Percentiles rank a stretch among this genome's conserved stretches.
Conservation (phyloP, 2,888 invertebrate genomes). For the Synanthedon tipuliformis region DNA sequence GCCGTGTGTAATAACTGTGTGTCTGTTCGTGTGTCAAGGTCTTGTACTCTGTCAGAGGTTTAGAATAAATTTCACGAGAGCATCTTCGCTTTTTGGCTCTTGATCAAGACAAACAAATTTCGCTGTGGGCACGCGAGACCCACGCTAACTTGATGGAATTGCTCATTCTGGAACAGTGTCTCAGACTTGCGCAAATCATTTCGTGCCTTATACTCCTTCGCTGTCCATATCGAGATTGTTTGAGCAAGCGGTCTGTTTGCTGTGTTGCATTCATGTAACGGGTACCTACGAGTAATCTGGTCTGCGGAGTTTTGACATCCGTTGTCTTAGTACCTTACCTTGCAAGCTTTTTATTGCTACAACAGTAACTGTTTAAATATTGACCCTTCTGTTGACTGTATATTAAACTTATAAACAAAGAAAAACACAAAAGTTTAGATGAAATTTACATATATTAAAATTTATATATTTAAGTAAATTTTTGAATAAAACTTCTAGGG, state of each 20-base stretch:
- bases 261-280: neutral
- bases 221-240: neutral
- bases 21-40: constrained; percentile 26
- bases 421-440: too few species aligned
- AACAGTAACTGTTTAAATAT: too few species aligned
- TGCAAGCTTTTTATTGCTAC: too few species aligned
- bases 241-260: neutral
- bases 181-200: neutral
- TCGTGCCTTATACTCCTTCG: neutral
- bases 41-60: constrained; percentile 14
- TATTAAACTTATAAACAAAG: too few species aligned
- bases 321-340: too few species aligned
- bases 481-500: too few species aligned
- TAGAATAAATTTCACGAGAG: constrained; percentile 23
- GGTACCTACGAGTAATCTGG: too few species aligned
- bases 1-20: neutral
- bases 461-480: too few species aligned
- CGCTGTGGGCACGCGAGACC: constrained; percentile 2
- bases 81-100: constrained; percentile 30
- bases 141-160: constrained; percentile 2
- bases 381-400: too few species aligned
- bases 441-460: too few species aligned
- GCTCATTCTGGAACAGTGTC: neutral
- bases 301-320: too few species aligned
- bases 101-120: constrained; percentile 40